These are phyloP conservation scores for Tridacna gigas DNA, from an alignment of 2,888 invertebrate species.

Conservation along the genomic window DNA sequence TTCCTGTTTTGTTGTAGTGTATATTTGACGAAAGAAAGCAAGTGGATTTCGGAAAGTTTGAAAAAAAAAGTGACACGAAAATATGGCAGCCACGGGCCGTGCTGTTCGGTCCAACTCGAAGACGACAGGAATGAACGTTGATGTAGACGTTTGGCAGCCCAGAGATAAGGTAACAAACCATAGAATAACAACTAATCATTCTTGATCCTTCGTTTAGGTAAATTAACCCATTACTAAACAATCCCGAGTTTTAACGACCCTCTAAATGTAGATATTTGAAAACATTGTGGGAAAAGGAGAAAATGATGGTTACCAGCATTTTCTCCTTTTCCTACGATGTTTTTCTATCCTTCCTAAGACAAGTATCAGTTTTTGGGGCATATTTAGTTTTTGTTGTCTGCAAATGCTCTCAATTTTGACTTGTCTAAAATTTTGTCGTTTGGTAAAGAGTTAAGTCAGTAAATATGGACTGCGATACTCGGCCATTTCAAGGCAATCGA, in stretches of 20 bases:
- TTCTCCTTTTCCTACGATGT: not conserved
- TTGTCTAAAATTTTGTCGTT: no score
- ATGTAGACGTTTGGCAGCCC: slow-evolving; percentile 58
- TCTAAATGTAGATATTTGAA: not conserved
- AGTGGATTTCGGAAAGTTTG: no score
- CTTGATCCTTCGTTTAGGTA: no score
- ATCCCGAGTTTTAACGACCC: not conserved
- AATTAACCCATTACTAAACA: not conserved
- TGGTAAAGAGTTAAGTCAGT: no score
- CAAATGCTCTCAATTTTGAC: no score
- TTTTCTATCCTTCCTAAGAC: not conserved
- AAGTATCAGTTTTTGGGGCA: no score
- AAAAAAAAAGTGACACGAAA: not conserved
- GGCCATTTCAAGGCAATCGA: no score
- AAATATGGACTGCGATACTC: no score
- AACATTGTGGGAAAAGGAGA: slow-evolving; percentile 9
- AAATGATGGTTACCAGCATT: not conserved
- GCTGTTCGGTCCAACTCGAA: slow-evolving; percentile 78
- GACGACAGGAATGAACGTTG: slow-evolving; percentile 76
- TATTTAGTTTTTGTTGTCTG: no score
- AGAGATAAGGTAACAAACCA: slow-evolving; percentile 9
- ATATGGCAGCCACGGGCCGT: slow-evolving; percentile 76
- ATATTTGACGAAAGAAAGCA: no score
- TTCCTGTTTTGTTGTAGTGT: no score
- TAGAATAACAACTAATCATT: no score